Evolutionary conservation across 2,888 invertebrate species (phyloP).

Genomic region (Eupithecia pulchellata): DNA sequence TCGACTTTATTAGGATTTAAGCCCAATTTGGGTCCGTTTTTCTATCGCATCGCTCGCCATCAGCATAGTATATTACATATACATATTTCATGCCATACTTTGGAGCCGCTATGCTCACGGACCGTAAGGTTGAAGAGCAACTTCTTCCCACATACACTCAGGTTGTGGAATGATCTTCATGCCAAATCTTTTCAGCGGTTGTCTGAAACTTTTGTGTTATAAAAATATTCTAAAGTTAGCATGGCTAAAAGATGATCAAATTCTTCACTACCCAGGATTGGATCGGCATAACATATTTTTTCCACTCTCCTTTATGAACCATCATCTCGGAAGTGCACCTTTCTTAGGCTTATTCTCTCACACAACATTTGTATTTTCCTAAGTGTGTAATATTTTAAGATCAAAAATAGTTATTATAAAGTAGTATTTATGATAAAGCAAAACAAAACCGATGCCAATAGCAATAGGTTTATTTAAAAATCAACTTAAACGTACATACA

Average conservation of each 20-base stretch:
- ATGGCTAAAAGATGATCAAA: too few relatives aligned
- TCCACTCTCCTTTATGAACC: too few relatives aligned
- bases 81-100: not conserved
- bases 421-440: not conserved
- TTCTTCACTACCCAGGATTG: too few relatives aligned
- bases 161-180: not conserved
- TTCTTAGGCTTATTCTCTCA: too few relatives aligned
- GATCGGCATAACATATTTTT: too few relatives aligned
- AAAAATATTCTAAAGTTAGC: too few relatives aligned
- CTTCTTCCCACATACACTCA: not conserved
- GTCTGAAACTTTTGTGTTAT: too few relatives aligned
- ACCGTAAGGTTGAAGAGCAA: not conserved
- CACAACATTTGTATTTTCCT: too few relatives aligned
- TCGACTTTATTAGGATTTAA: not conserved
- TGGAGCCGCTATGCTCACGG: not conserved
- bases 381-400: not conserved
- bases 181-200: too few relatives aligned
- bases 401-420: not conserved
- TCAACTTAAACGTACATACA: not conserved
- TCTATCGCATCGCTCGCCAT: not conserved
- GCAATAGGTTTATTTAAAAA: not conserved
- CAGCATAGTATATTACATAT: too few relatives aligned
- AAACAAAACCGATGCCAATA: not conserved
- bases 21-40: not conserved
- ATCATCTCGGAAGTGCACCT: too few relatives aligned